phyloP scores from a whole-genome alignment of 2,888 invertebrate genomes.

The Trissolcus japonicus region DNA sequence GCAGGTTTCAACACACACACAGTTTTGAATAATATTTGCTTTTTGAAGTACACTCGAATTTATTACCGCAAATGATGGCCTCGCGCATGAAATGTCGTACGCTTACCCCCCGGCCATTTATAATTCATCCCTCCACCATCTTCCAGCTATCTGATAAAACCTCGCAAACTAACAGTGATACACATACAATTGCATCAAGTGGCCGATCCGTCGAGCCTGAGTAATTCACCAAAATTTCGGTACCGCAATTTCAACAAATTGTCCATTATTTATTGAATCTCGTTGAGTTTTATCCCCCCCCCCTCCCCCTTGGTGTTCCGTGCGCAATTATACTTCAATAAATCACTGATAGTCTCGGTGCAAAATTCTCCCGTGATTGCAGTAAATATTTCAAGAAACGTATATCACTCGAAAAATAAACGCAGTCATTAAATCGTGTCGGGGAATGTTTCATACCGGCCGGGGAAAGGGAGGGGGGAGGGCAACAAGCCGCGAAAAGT shows the following conservation, averaged over 20 bases:
- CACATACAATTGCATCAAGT: too few relatives aligned
- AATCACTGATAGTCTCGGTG: slow-evolving; percentile 16
- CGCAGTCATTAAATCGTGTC: slow-evolving; percentile 25
- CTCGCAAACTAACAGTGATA: too few relatives aligned
- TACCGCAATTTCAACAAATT: slow-evolving; percentile 8
- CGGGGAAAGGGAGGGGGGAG: background rate
- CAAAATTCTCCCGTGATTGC: slow-evolving; percentile 20
- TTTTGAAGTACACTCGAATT: too few relatives aligned
- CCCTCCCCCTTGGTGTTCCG: background rate
- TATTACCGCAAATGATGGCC: too few relatives aligned
- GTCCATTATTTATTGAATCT: slow-evolving; percentile 22
- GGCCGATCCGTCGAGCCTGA: slow-evolving; percentile 1
- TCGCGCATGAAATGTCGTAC: too few relatives aligned
- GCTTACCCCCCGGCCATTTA: too few relatives aligned
- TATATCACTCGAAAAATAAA: slow-evolving; percentile 36
- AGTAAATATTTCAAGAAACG: slow-evolving; percentile 38
- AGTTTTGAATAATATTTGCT: too few relatives aligned
- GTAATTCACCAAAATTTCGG: slow-evolving; percentile 8
- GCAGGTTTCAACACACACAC: too few relatives aligned
- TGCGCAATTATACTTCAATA: slow-evolving; percentile 20
- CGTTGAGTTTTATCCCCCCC: slow-evolving; percentile 7
- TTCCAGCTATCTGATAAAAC: too few relatives aligned
- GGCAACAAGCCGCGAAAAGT: slow-evolving; percentile 25
- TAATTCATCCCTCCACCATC: too few relatives aligned
- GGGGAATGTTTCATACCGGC: slow-evolving; percentile 15